Conservation (phyloP, 2,797 vertebrate genomes). For the Phoxinus dragarum region DNA sequence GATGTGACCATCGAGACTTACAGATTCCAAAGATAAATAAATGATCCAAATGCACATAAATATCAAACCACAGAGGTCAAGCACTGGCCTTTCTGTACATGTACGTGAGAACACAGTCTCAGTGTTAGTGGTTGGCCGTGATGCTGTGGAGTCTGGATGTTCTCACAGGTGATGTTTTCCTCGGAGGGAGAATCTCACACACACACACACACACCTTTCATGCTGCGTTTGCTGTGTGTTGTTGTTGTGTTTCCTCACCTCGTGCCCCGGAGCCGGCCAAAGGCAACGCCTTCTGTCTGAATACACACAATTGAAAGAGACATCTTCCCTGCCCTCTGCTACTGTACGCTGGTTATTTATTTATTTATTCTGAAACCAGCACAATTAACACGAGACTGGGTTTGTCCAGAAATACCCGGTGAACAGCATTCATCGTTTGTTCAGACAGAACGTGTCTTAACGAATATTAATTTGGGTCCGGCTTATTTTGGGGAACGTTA, state of each 20-base stretch:
- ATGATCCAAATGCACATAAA: neutral
- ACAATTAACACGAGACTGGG: conserved; percentile 57
- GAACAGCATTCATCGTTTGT: neutral
- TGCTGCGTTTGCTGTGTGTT: conserved; percentile 82
- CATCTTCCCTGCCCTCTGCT: conserved; percentile 71
- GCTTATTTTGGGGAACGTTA: neutral
- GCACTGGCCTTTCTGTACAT: neutral
- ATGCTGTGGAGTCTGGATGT: conserved; percentile 54
- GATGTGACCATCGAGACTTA: neutral
- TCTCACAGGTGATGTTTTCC: conserved; percentile 76
- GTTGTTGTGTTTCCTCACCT: conserved; percentile 81
- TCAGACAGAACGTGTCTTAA: neutral
- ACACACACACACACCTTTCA: conserved; percentile 78
- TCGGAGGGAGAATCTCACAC: conserved; percentile 75
- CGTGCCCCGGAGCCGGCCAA: conserved; percentile 83
- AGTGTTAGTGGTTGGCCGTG: neutral
- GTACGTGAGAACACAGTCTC: neutral
- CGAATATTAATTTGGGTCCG: no score
- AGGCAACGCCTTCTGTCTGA: conserved; percentile 81
- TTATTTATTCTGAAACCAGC: conserved; percentile 57
- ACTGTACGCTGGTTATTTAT: conserved; percentile 59
- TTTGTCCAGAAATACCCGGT: conserved; percentile 4
- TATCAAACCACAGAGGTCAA: neutral
- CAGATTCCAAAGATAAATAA: neutral
- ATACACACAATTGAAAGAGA: conserved; percentile 81